These are phyloP conservation scores for Polydesmus complanatus DNA, from an alignment of 2,888 invertebrate species.

Conservation along the genomic window DNA sequence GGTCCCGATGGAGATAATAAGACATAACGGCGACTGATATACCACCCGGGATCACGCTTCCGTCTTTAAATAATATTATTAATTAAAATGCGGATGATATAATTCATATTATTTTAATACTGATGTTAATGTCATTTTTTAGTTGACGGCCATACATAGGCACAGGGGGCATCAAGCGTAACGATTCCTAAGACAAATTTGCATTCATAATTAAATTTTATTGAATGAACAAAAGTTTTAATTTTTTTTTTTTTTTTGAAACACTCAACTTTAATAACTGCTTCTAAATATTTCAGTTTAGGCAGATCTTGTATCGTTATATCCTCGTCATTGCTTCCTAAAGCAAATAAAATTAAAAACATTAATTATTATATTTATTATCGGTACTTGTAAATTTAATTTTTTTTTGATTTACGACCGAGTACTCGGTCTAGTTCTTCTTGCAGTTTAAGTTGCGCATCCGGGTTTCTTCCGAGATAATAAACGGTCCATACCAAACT, in stretches of 20 bases:
- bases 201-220: no score
- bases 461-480: slow-evolving; percentile 21
- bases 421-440: slow-evolving; percentile 3
- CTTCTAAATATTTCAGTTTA: slow-evolving; percentile 35
- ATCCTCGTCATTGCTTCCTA: not conserved
- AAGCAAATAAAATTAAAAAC: no score
- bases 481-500: slow-evolving; percentile 21
- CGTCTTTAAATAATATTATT: no score
- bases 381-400: no score
- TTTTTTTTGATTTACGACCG: not conserved
- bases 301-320: slow-evolving; percentile 22
- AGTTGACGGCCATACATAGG: slow-evolving; percentile 29
- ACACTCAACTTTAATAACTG: slow-evolving; percentile 38
- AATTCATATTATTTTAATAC: no score
- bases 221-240: no score
- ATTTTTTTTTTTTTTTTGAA: no score
- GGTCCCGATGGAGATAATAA: slow-evolving; percentile 48
- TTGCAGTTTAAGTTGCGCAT: slow-evolving; percentile 16
- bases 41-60: slow-evolving; percentile 52
- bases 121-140: slow-evolving; percentile 21
- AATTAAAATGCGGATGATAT: no score
- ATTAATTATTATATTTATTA: no score
- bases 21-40: slow-evolving; percentile 49
- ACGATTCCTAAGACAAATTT: slow-evolving; percentile 27
- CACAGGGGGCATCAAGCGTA: slow-evolving; percentile 32